phyloP scores from a whole-genome alignment of 2,888 invertebrate genomes.

The Synanthedon vespiformis region DNA sequence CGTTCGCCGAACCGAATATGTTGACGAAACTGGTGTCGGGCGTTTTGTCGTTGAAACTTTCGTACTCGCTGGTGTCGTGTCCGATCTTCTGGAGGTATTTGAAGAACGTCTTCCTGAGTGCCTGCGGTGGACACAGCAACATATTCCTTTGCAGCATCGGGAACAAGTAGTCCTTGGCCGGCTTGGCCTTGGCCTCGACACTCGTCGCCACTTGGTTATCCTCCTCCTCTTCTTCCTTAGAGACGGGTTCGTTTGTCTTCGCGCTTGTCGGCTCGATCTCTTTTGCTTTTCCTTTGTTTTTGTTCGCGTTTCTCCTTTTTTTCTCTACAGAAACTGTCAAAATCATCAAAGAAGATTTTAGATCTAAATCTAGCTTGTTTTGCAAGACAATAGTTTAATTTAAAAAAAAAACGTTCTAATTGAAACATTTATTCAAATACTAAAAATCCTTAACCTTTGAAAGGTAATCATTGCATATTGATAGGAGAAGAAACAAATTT shows the following conservation, averaged over 20 bases:
- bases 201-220: conserved; percentile 14
- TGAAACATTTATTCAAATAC: too few species aligned
- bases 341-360: too few species aligned
- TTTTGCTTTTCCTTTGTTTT: conserved; percentile 13
- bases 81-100: conserved; percentile 15
- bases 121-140: conserved; percentile 7
- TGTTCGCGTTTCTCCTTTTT: conserved; percentile 9
- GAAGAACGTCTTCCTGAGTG: conserved; percentile 20
- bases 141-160: conserved; percentile 27
- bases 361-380: too few species aligned
- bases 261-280: conserved; percentile 1
- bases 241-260: conserved; percentile 2
- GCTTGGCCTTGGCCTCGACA: conserved; percentile 12
- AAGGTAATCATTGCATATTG: too few species aligned
- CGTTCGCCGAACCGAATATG: conserved; percentile 46
- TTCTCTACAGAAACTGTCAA: too few species aligned
- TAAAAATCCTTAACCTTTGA: too few species aligned
- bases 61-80: conserved; percentile 5
- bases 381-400: too few species aligned
- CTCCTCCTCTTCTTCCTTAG: conserved; percentile 2
- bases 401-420: too few species aligned
- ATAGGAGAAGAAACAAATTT: too few species aligned
- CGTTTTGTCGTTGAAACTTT: conserved; percentile 4
- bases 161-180: conserved; percentile 30
- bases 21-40: conserved; percentile 28